These are phyloP conservation scores for Eulithis prunata DNA, from an alignment of 2,888 invertebrate species.

Conservation along the genomic window DNA sequence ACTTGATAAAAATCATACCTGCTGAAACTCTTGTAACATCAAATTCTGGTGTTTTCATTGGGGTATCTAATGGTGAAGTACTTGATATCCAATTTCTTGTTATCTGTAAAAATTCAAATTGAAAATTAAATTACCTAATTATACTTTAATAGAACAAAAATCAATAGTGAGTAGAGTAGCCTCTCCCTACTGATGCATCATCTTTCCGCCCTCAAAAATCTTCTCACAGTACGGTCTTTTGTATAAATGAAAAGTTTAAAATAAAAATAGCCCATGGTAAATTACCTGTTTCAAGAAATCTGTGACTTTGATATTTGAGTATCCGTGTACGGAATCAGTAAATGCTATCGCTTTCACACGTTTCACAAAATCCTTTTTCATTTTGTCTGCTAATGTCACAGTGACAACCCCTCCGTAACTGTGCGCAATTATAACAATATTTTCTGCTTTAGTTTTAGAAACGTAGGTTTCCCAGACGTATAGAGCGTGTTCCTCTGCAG, in stretches of 20 bases:
- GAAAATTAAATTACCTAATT: too few relatives aligned
- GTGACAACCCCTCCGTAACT: constrained; percentile 91
- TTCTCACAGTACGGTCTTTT: too few relatives aligned
- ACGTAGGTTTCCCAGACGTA: constrained; percentile 89
- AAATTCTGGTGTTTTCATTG: constrained; percentile 75
- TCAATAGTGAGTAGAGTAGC: too few relatives aligned
- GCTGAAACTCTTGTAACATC: constrained; percentile 86
- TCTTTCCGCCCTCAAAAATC: too few relatives aligned
- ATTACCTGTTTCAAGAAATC: constrained; percentile 68
- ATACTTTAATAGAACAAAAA: too few relatives aligned
- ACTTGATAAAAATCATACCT: constrained; percentile 57
- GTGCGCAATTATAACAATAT: constrained; percentile 90
- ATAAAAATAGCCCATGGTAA: too few relatives aligned
- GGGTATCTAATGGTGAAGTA: constrained; percentile 80
- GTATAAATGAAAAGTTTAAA: too few relatives aligned
- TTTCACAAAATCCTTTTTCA: constrained; percentile 84
- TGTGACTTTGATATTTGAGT: constrained; percentile 65
- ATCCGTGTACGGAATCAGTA: constrained; percentile 90
- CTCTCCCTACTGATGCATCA: too few relatives aligned
- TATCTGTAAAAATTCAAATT: constrained; percentile 60
- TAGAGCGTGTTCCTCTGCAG: constrained; percentile 85
- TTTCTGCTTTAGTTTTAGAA: constrained; percentile 80
- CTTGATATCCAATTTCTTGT: constrained; percentile 87
- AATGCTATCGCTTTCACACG: constrained; percentile 90
- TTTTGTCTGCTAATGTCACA: constrained; percentile 81